phyloP scores from a whole-genome alignment of 2,888 invertebrate species.

The Limnephilus lunatus region DNA sequence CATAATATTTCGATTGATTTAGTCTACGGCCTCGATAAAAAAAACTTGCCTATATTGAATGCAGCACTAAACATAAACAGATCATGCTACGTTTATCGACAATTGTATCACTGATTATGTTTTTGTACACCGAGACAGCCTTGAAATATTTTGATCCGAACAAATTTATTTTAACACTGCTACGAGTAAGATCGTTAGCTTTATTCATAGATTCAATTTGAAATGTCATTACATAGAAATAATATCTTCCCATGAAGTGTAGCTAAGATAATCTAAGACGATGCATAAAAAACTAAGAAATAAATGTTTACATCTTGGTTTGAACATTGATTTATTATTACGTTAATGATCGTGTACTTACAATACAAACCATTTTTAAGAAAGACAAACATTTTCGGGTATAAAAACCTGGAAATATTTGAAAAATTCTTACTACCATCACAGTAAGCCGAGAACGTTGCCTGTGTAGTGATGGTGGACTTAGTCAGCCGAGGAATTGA shows the following conservation, averaged over 20 bases:
- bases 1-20: neutral
- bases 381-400: too few species aligned
- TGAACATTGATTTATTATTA: neutral
- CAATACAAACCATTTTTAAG: neutral
- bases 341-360: neutral
- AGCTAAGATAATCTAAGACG: neutral
- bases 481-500: too few species aligned
- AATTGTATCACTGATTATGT: neutral
- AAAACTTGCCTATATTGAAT: constrained; percentile 12
- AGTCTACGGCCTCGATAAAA: neutral
- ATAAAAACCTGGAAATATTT: too few species aligned
- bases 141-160: neutral
- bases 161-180: neutral
- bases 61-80: neutral
- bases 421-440: too few species aligned
- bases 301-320: neutral
- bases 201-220: neutral
- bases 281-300: neutral
- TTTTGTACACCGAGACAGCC: neutral
- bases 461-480: too few species aligned
- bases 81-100: constrained; percentile 19
- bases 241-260: neutral
- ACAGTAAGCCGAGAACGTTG: too few species aligned
- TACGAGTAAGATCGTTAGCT: neutral
- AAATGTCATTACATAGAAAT: neutral